phyloP scores from a whole-genome alignment of 1,140 invertebrate genomes.

The Planococcus citri region DNA sequence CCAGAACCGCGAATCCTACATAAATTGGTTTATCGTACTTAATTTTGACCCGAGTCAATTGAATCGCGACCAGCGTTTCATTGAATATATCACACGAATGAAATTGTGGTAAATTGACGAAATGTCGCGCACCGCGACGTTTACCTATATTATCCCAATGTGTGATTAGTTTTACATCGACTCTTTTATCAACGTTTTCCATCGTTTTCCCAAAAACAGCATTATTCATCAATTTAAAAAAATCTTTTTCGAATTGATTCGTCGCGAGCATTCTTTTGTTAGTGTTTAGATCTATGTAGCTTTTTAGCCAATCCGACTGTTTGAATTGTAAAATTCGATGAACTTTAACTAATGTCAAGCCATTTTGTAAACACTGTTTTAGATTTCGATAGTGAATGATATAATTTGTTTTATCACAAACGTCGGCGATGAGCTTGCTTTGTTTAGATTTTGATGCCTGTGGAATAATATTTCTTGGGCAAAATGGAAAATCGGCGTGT shows the following conservation, averaged over 20 bases:
- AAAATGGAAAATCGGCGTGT: conserved; percentile 40
- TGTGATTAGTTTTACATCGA: neutral
- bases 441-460: neutral
- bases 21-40: conserved; percentile 16
- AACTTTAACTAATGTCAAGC: no score
- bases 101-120: conserved; percentile 23
- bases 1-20: conserved; percentile 24
- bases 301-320: no score
- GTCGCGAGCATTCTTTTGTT: neutral
- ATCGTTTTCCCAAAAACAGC: no score
- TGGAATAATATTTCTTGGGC: conserved; percentile 30
- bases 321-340: neutral
- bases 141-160: no score
- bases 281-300: no score
- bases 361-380: neutral
- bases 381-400: conserved; percentile 30
- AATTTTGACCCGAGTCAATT: conserved; percentile 15
- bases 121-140: conserved; percentile 12
- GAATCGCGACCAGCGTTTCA: conserved; percentile 24
- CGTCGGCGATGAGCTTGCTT: conserved; percentile 24
- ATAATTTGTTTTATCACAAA: conserved; percentile 28
- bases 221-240: no score
- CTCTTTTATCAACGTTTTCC: no score
- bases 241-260: no score
- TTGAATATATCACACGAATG: conserved; percentile 23